Base-by-base conservation (phyloP, 2,888 invertebrate genomes). In the Tholera decimalis region DNA sequence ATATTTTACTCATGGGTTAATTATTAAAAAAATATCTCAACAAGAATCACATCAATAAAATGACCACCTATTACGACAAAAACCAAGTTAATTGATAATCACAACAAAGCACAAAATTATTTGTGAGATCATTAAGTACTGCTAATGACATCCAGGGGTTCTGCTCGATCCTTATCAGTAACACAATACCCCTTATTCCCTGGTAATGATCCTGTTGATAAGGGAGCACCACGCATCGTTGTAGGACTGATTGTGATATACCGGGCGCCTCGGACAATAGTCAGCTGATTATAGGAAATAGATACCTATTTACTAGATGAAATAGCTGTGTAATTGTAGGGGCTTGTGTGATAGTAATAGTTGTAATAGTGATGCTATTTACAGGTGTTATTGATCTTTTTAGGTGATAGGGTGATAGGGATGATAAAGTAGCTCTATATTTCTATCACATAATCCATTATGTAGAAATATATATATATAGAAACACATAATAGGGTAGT, bases 181-280 rank as follows among this genome's bases (percentile, higher is more conserved):
- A 24, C 50, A 77, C 63, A 75, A 73, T 75, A 44, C 44, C 20
- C 20, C 28, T 59, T 11, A 33, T 22, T 33, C 15, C 41, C 15
- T 9, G 18, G 41, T 70, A 76, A 73, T 59, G 47, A 57, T 22
- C 28, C 22, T 20, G 20, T 54, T 58, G 59, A 60, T 72, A 54
- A 49, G 47, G 43, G 15, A 3, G 26, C 43, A 58, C 44, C 41
- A 39, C 50, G 41, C 55, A 39, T 39, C 56, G 54, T 49, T 56
- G 47, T 46, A n/a, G 2, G 22, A 28, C 24, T 51, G 77, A 59
- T 56, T 56, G 51, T 47, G 35, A 58, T 51, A 20, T 41, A 41
- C 39, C 47, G 13, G n/a, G 2, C 30, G 8, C 8, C 41, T n/a
- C 7, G 26, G 46, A 77, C 46, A 71, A 77, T 53, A 24, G 43